Base-by-base conservation (phyloP, 2,797 vertebrate genomes). In the Anableps anableps region DNA sequence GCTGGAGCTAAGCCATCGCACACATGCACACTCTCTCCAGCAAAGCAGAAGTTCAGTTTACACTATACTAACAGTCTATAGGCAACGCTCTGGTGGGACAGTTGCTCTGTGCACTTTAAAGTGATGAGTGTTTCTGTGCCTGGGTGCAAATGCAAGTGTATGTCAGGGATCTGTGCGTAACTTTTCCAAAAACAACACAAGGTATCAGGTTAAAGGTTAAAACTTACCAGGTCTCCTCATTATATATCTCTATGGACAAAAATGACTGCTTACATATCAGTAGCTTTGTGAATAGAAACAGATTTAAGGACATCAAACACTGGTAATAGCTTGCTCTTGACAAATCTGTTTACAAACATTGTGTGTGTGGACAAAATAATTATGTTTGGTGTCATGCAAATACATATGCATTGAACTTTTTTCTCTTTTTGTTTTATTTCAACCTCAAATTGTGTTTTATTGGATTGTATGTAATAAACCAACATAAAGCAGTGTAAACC, bases 271-370 rank as follows among this genome's bases (percentile, higher is more conserved):
- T 26, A 80, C 62, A 47, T 58, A 76, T 1, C 79, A 62, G 81
- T 71, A 83, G 82, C 91, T 89, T 86, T 87, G 82, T 80, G 88
- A 87, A 77, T 81, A 17, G 1, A 77, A 47, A 83, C 82, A 83
- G 86, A 76, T 77, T 74, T 29, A 66, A 79, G 71, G 45, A 43
- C 74, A 62, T 86, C 66, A 78, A 60, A 77, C 58, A 68, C 38
- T 70, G 41, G 79, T 75, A 78, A 64, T 78, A 68, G 55, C 85
- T 85, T 71, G n/a, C 26, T 10, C 2, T 47, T 48, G 7, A 17
- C 31, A 9, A 72, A 51, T 21, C 19, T 73, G 29, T 4, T 64
- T 9, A 3, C 16, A 64, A 64, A 64, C 16, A 64, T 19, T 64
- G 17, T 36, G n/a, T n/a, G n/a, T n/a, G n/a, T 64, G 19, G 17